A percentile compares a stretch with the other conserved stretches of the same genome.
Conservation (phyloP, 2,797 vertebrate genomes). For the Octomys mimax region DNA sequence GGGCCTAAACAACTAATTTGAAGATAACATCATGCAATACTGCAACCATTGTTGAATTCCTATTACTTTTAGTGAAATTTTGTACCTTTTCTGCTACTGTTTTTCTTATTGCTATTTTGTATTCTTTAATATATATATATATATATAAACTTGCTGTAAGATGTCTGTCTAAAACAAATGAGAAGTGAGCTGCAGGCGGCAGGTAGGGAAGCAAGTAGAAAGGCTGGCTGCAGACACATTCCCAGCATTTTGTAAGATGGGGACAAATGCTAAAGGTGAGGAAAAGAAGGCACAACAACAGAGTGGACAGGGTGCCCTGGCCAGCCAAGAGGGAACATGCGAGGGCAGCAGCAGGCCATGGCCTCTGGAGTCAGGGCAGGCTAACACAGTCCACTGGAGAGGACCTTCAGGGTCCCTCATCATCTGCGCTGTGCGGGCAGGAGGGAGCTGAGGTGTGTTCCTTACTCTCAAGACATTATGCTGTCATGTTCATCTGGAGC, state of each 20-base stretch:
- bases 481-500: neutral
- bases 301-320: neutral
- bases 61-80: too few species aligned
- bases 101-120: too few species aligned
- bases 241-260: conserved; percentile 61
- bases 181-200: conserved; percentile 9
- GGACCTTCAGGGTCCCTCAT: neutral
- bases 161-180: conserved; percentile 73
- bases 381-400: neutral
- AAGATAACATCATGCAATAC: too few species aligned
- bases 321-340: rapidly evolving
- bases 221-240: conserved; percentile 67
- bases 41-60: too few species aligned
- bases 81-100: too few species aligned
- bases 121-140: too few species aligned
- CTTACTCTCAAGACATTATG: neutral
- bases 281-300: neutral
- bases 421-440: neutral
- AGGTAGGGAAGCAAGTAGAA: neutral
- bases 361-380: rapidly evolving
- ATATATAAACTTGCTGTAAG: neutral
- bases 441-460: neutral
- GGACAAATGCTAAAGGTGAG: conserved; percentile 57
- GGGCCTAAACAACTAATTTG: too few species aligned
- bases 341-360: too few species aligned